Evolutionary conservation across 2,113 vertebrate species (phyloP).

Genomic region (Ictalurus punctatus): DNA sequence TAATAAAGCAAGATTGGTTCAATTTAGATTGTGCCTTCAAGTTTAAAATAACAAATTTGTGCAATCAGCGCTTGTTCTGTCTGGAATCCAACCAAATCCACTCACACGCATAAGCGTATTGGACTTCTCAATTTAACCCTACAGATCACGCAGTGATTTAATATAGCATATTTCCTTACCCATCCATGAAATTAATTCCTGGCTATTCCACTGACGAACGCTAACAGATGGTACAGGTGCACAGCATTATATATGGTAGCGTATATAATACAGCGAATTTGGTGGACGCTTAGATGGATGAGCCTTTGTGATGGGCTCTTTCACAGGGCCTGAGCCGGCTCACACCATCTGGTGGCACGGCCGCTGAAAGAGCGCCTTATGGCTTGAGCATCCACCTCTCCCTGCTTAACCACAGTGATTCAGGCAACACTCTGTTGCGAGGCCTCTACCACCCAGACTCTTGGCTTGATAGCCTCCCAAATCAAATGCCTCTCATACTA

Average conservation of each 20-base stretch:
- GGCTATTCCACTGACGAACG: neutral
- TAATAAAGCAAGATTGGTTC: neutral
- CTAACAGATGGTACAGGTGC: neutral
- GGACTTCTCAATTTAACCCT: neutral
- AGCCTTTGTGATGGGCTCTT: constrained; percentile 7
- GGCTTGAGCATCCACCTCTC: constrained; percentile 10
- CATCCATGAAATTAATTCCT: neutral
- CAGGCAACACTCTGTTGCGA: constrained; percentile 45
- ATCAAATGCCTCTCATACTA: constrained; percentile 42
- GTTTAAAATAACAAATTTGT: neutral
- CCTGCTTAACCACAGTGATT: constrained; percentile 51
- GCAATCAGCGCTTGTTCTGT: neutral
- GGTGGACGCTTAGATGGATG: constrained; percentile 16
- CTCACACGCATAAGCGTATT: neutral
- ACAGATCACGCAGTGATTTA: no score
- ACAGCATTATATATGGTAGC: constrained; percentile 28
- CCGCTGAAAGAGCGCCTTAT: constrained; percentile 57
- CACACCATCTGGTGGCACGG: constrained; percentile 51
- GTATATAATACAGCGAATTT: constrained; percentile 6
- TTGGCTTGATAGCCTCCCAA: constrained; percentile 38
- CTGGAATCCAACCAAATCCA: neutral
- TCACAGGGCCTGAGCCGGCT: constrained; percentile 15
- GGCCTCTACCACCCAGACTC: constrained; percentile 55
- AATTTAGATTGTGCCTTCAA: neutral
- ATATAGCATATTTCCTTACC: neutral